Evolutionary conservation across 2,888 invertebrate species (phyloP), one percentile per base, ranked within the genome.

Genomic region (Chrysolina haemoptera): DNA sequence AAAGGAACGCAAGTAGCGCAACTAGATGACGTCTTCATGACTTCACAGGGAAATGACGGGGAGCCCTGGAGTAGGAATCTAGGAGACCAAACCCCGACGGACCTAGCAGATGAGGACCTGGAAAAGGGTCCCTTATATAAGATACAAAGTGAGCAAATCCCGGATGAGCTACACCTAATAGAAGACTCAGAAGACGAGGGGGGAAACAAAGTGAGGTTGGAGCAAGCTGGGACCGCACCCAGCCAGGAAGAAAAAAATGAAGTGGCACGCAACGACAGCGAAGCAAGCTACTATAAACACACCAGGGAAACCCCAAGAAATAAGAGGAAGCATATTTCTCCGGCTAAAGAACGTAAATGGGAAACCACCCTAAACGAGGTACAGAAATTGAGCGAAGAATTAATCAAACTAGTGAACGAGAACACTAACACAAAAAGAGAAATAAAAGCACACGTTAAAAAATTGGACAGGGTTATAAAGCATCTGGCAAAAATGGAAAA

Each of bases 371-470:
- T 50, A 16, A n/a, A 50, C 4, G 50, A 50, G 50, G 50, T 50
- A 50, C 50, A 16, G 16, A 50, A 50, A 16, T 0, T 16, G 50
- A 50, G 50, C 50, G 18, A 50, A 50, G 50, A 50, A 50, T n/a
- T 50, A 8, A 50, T n/a, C 6, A 50, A 50, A 50, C 50, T 50
- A 50, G 50, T 50, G 16, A 16, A 50, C 6, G 50, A 50, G 16
- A 50, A 50, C 16, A 11, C 22, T 22, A 22, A 55, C 22, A 55
- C 55, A 12, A 55, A 55, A 55, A 20, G 55, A 55, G 55, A 55
- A 55, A 55, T 22, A 55, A 55, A n/a, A 55, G 10, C 22, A 55
- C 55, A 55, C 1, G 5, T 12, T 2, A 22, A 55, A 20, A 55
- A 22, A 55, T n/a, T 55, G 22, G 55, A 20, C 22, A 55, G 22